These are phyloP conservation scores for Rhodeus uyekii DNA, from an alignment of 2,797 vertebrate genomes.

Conservation along the genomic window DNA sequence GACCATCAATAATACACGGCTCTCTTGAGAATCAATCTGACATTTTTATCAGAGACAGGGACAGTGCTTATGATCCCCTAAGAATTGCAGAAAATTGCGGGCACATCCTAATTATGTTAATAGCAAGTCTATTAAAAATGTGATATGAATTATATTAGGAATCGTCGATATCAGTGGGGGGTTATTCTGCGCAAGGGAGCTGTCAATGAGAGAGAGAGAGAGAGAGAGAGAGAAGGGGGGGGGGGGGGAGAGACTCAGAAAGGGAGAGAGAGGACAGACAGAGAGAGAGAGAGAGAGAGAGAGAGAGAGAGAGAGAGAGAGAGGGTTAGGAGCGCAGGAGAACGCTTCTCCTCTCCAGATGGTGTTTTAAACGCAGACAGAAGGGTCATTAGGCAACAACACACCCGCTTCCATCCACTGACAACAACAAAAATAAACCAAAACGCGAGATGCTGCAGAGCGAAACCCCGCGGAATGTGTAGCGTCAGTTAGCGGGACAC, in stretches of 20 bases:
- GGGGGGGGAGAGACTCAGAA: constrained; percentile 51
- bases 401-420: constrained; percentile 70
- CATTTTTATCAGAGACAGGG: constrained; percentile 40
- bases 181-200: constrained; percentile 55
- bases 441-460: constrained; percentile 57
- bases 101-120: constrained; percentile 46
- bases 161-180: constrained; percentile 46
- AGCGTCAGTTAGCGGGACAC: constrained; percentile 42
- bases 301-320: constrained; percentile 58
- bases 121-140: constrained; percentile 44
- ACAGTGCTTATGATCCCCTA: constrained; percentile 28
- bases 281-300: constrained; percentile 51
- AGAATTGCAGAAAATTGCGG: constrained; percentile 20
- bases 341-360: constrained; percentile 78
- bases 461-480: constrained; percentile 45
- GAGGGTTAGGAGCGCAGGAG: constrained; percentile 65
- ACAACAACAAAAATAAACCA: constrained; percentile 54
- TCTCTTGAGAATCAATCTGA: constrained; percentile 36
- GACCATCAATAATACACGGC: constrained; percentile 34
- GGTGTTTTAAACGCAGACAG: constrained; percentile 86
- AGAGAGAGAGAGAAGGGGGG: constrained; percentile 46
- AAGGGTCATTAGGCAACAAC: constrained; percentile 72
- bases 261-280: constrained; percentile 53
- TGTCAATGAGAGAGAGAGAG: constrained; percentile 47
- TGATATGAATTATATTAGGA: constrained; percentile 45